phyloP scores from a whole-genome alignment of 2,888 invertebrate species.

The Caradrina clavipalpis region DNA sequence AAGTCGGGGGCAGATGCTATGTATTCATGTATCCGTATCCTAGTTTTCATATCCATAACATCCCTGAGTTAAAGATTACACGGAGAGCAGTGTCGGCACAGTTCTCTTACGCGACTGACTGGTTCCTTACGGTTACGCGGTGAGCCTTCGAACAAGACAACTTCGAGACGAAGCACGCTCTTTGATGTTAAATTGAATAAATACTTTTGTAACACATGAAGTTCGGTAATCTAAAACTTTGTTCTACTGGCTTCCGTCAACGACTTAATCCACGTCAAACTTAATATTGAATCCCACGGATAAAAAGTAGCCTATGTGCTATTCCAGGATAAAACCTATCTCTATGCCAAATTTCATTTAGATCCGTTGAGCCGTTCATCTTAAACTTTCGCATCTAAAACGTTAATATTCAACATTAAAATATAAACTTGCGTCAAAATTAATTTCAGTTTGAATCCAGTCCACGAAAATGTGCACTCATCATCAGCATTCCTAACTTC shows the following conservation, averaged over 20 bases:
- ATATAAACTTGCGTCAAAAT: neutral
- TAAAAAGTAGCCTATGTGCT: too few relatives aligned
- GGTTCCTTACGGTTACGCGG: neutral
- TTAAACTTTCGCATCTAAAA: neutral
- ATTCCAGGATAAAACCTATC: too few relatives aligned
- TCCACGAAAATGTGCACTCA: neutral
- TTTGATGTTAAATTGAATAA: constrained; percentile 16
- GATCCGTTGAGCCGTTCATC: too few relatives aligned
- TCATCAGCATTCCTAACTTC: neutral
- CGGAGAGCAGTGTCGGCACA: too few relatives aligned
- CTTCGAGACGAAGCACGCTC: neutral
- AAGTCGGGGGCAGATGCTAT: too few relatives aligned
- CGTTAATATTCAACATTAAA: neutral
- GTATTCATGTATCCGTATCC: too few relatives aligned
- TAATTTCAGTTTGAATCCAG: neutral
- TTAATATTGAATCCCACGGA: too few relatives aligned
- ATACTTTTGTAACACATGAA: constrained; percentile 1
- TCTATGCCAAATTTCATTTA: too few relatives aligned
- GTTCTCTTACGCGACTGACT: neutral
- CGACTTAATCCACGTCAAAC: too few relatives aligned
- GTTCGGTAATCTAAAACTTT: neutral
- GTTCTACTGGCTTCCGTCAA: neutral
- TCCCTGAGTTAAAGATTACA: too few relatives aligned
- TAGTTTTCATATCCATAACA: too few relatives aligned
- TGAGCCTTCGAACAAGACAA: neutral